Evolutionary conservation across 2,888 invertebrate genomes (phyloP), one percentile per base, ranked within the genome.

Genomic region (Cheilosia vulpina): DNA sequence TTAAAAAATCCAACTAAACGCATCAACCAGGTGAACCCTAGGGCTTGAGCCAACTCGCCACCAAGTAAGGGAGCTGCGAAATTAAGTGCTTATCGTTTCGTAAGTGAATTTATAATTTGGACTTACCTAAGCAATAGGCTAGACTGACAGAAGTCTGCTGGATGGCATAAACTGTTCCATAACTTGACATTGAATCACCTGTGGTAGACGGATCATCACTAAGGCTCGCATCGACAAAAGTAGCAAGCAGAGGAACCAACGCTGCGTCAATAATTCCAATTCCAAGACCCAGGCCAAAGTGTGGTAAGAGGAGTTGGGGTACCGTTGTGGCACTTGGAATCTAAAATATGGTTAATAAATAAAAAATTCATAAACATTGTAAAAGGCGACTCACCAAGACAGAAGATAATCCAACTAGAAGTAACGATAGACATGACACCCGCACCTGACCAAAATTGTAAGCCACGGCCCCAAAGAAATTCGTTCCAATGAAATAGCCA

Each of bases 211-310:
- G 90, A 52, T 92, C 91, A 63, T 89, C 89, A 19, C 88, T 92
- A 90, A 91, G 79, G 89, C 90, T 92, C 1, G 91, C 89, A 87
- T 96, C 95, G 4, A 96, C 96, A 78, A 97, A 93, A 69, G 94
- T 94, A 0, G 97, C 97, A 81, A 97, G 90, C 19, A 96, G 92
- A 0, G 97, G 97, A 79, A 96, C 96, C 72, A 97, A 91, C 31
- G 96, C 95, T 0, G 96, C 96, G 91, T 97, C 97, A 13, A 96
- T 94, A 0, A 95, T 94, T 1, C 97, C 97, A 63, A 97, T 96
- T 4, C 97, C 93, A n/a, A 96, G 91, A 2, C 97, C 97, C 58
- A 97, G 92, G 0, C 95, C 94, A 89, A 97, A 95, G 91, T 97
- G 97, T 1, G 97, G 97, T 50, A 96, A 89, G 6, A 95, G 92